A percentile compares a stretch with the other conserved stretches of the same genome.
These are phyloP conservation scores for Vanessa cardui DNA, from an alignment of 2,888 invertebrate species.

Conservation along the genomic window DNA sequence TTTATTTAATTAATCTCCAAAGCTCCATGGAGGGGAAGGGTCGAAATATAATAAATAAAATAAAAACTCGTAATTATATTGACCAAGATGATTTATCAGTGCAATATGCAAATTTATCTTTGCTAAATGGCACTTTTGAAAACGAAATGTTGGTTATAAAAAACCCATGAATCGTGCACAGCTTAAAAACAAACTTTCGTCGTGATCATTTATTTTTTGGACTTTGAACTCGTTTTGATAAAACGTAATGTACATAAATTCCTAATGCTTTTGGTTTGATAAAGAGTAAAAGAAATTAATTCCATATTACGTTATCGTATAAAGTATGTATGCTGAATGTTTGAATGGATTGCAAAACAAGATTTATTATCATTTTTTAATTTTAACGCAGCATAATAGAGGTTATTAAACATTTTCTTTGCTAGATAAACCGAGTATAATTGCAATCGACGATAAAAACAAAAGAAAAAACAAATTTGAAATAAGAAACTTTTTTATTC, in stretches of 20 bases:
- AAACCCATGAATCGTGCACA: slow-evolving; percentile 8
- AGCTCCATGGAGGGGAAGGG: too few species aligned
- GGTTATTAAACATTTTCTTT: too few species aligned
- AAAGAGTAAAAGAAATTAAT: slow-evolving; percentile 2
- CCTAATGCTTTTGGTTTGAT: slow-evolving; percentile 10
- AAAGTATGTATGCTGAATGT: not conserved
- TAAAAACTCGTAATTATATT: too few species aligned
- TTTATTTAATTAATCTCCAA: too few species aligned
- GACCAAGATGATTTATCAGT: too few species aligned
- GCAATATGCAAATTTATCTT: too few species aligned
- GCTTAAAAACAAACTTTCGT: not conserved
- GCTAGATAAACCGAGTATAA: too few species aligned
- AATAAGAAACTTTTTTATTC: too few species aligned
- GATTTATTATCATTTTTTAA: not conserved
- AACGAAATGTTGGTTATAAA: not conserved
- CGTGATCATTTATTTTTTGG: not conserved
- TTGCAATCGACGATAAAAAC: too few species aligned
- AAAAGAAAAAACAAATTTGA: too few species aligned
- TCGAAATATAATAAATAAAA: not conserved
- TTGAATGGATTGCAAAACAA: not conserved
- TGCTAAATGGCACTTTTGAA: not conserved
- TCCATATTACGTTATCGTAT: not conserved
- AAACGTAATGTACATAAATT: slow-evolving; percentile 10
- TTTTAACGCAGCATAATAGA: too few species aligned
- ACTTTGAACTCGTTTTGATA: not conserved